Evolutionary conservation across 92 coral and sea anemone species (phyloP).

Genomic region (Phenganax marumi): DNA sequence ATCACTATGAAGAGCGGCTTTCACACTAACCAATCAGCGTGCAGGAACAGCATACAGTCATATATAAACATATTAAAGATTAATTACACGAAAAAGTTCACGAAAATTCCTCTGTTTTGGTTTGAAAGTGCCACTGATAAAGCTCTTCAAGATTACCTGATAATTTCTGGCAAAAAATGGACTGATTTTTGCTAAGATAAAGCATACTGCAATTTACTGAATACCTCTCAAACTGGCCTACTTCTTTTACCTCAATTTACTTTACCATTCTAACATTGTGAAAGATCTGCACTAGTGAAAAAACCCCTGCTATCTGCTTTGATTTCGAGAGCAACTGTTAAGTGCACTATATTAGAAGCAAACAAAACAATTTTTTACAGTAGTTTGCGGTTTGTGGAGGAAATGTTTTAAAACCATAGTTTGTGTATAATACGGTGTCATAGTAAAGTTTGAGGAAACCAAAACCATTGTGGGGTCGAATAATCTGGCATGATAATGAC

Average conservation of each 20-base stretch:
- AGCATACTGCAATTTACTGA: too few species aligned
- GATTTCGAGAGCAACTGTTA: neutral
- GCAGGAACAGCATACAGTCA: neutral
- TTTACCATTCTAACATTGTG: too few species aligned
- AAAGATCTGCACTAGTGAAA: too few species aligned
- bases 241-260: too few species aligned
- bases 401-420: neutral
- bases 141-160: neutral
- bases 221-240: too few species aligned
- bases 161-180: too few species aligned
- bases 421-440: too few species aligned
- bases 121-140: neutral
- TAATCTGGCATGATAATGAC: too few species aligned
- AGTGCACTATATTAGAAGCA: neutral
- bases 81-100: neutral
- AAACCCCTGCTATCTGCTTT: neutral
- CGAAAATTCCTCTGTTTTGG: neutral
- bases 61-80: conserved; percentile 36
- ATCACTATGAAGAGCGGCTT: conserved; percentile 28
- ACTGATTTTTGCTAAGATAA: too few species aligned
- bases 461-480: too few species aligned
- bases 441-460: too few species aligned
- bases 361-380: conserved; percentile 3
- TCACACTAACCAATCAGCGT: conserved; percentile 13
- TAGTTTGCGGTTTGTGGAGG: conserved; percentile 2